phyloP scores from a whole-genome alignment of 2,113 vertebrate species.

The Petrocephalus zakoni region DNA sequence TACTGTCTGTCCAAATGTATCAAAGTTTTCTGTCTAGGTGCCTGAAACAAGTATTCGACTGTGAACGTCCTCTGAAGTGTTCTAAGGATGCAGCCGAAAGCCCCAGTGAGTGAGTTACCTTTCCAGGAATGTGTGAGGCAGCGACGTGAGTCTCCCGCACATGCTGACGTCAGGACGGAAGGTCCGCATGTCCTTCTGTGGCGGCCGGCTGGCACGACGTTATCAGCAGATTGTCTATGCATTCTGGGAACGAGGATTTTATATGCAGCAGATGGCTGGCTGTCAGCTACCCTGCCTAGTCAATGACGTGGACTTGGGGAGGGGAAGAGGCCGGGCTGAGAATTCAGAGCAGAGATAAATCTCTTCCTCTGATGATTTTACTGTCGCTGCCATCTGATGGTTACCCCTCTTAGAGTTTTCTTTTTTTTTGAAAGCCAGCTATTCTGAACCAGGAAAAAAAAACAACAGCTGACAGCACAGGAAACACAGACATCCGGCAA shows the following conservation, averaged over 20 bases:
- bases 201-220: neutral
- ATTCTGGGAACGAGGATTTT: constrained; percentile 31
- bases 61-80: neutral
- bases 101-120: constrained; percentile 61
- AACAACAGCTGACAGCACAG: neutral
- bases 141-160: constrained; percentile 70
- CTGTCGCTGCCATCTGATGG: neutral
- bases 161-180: constrained; percentile 51
- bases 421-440: neutral
- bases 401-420: neutral
- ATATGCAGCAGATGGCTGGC: constrained; percentile 39
- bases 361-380: neutral
- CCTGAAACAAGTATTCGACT: neutral
- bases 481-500: neutral
- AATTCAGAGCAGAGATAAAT: neutral
- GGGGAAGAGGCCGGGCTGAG: neutral
- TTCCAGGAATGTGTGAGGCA: constrained; percentile 75
- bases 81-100: neutral
- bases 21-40: neutral
- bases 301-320: neutral
- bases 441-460: constrained; percentile 1
- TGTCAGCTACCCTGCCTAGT: constrained; percentile 3
- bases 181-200: neutral
- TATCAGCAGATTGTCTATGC: neutral
- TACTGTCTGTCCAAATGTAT: neutral